Percentiles rank a stretch among this genome's conserved stretches.
phyloP scores from a whole-genome alignment of 1,140 invertebrate species.

The Saccostrea cuccullata region DNA sequence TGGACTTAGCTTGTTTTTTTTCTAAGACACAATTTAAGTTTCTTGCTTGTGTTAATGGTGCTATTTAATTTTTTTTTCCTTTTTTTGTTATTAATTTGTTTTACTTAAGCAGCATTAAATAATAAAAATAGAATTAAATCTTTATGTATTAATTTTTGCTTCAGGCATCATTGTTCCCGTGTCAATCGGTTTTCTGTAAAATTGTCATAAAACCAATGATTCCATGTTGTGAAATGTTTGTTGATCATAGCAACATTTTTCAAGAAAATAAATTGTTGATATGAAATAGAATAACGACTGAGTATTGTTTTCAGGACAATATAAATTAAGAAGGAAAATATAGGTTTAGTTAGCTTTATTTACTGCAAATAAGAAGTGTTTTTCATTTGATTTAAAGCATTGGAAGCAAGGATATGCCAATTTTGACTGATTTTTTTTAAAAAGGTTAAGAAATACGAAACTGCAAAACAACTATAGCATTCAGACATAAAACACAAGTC shows the following conservation, averaged over 20 bases:
- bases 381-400: too few species aligned
- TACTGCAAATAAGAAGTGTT: too few species aligned
- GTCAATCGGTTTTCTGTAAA: not conserved
- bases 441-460: too few species aligned
- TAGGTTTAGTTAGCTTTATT: too few species aligned
- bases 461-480: too few species aligned
- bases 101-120: conserved; percentile 25
- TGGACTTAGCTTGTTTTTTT: not conserved
- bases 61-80: conserved; percentile 11
- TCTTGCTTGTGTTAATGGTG: conserved; percentile 27
- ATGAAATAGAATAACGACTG: not conserved
- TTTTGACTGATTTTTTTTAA: too few species aligned
- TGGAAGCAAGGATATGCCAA: too few species aligned
- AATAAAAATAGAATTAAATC: not conserved
- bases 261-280: not conserved
- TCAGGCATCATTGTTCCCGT: not conserved
- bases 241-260: not conserved
- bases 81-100: conserved; percentile 5
- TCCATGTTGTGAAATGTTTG: not conserved
- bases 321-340: too few species aligned
- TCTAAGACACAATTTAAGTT: conserved; percentile 19
- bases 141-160: not conserved
- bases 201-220: not conserved
- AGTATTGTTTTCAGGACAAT: too few species aligned
- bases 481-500: too few species aligned